Conservation (phyloP, 2,888 invertebrate species). For the Diarsia mendica region DNA sequence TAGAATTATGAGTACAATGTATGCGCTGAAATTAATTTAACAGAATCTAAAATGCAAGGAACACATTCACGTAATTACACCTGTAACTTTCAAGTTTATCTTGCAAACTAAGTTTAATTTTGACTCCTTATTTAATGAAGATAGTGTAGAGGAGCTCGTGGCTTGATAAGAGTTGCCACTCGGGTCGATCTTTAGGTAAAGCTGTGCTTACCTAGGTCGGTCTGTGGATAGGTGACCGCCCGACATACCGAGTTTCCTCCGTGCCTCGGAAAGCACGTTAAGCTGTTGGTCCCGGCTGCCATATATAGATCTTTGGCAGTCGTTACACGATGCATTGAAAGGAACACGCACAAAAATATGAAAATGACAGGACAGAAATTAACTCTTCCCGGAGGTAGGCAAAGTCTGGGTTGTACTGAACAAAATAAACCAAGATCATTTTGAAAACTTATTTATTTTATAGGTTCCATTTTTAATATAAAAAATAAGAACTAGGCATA, state of each 20-base stretch:
- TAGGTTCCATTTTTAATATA: not conserved
- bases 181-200: too few relatives aligned
- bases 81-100: not conserved
- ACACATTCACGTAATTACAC: slow-evolving; percentile 4
- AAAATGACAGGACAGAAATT: not conserved
- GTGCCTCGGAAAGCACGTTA: too few relatives aligned
- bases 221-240: too few relatives aligned
- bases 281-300: too few relatives aligned
- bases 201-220: too few relatives aligned
- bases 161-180: too few relatives aligned
- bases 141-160: too few relatives aligned
- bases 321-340: too few relatives aligned
- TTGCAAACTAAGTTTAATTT: not conserved
- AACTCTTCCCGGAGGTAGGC: not conserved
- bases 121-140: not conserved
- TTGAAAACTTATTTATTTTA: not conserved
- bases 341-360: not conserved
- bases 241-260: too few relatives aligned
- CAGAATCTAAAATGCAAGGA: slow-evolving; percentile 33
- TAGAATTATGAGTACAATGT: slow-evolving; percentile 36
- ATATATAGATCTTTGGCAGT: too few relatives aligned
- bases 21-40: slow-evolving; percentile 28
- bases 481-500: not conserved
- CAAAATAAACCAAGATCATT: not conserved
- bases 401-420: not conserved